These are phyloP conservation scores for Helicolenus hilgendorfi DNA, from an alignment of 2,797 vertebrate species.

Conservation along the genomic window DNA sequence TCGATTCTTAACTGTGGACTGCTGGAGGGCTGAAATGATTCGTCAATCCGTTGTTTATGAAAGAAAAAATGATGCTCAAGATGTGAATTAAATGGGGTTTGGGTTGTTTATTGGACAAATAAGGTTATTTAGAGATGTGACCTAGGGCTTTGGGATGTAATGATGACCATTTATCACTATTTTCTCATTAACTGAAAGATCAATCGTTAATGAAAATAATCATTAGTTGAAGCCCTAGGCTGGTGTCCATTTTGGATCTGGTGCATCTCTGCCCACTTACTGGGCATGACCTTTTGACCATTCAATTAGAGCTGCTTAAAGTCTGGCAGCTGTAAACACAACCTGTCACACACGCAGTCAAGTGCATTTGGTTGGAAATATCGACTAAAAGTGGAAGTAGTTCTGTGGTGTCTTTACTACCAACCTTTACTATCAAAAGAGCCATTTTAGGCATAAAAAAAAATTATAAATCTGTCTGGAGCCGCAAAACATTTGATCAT, in stretches of 20 bases:
- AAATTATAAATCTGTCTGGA: too few relatives aligned
- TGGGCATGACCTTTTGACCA: neutral
- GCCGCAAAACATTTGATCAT: too few relatives aligned
- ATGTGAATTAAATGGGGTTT: neutral
- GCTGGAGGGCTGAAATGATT: neutral
- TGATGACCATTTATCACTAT: neutral
- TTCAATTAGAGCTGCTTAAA: constrained; percentile 1
- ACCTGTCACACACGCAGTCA: constrained; percentile 14
- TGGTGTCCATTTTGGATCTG: neutral
- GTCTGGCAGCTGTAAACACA: constrained; percentile 8
- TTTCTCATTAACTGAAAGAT: neutral
- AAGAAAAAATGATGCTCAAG: neutral
- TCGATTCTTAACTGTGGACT: neutral
- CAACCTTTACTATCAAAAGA: too few relatives aligned
- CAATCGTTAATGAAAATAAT: neutral
- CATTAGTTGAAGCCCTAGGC: neutral
- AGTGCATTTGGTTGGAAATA: neutral
- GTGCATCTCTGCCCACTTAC: neutral
- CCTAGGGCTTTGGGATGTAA: neutral
- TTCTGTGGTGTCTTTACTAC: neutral
- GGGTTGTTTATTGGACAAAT: neutral
- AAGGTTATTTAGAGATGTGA: neutral
- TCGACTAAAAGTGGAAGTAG: neutral
- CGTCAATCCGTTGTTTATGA: neutral
- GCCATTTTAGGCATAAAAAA: too few relatives aligned